phyloP scores from a whole-genome alignment of 1,140 invertebrate species.

The Solen grandis region DNA sequence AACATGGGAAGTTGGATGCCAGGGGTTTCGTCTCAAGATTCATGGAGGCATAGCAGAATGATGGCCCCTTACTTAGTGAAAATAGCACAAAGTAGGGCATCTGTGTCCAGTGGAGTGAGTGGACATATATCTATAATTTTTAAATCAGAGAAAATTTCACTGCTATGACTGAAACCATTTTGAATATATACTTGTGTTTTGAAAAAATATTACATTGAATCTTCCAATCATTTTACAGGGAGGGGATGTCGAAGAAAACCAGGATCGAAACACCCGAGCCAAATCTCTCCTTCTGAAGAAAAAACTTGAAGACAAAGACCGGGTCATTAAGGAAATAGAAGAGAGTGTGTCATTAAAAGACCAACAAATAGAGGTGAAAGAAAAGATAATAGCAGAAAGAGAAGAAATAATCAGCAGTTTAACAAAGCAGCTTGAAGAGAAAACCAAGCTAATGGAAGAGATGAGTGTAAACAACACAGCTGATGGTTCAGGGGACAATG shows the following conservation, averaged over 20 bases:
- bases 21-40: too few species aligned
- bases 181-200: too few species aligned
- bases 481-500: conserved; percentile 41
- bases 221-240: too few species aligned
- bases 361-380: conserved; percentile 73
- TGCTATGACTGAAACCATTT: too few species aligned
- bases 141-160: too few species aligned
- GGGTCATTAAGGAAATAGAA: conserved; percentile 71
- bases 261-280: conserved; percentile 66
- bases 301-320: conserved; percentile 77
- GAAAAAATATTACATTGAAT: too few species aligned
- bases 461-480: conserved; percentile 54
- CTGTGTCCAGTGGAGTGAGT: too few species aligned
- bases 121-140: too few species aligned
- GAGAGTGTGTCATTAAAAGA: conserved; percentile 68
- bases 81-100: too few species aligned
- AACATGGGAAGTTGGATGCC: too few species aligned
- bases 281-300: conserved; percentile 73
- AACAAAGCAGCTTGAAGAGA: conserved; percentile 75
- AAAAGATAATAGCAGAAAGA: conserved; percentile 73
- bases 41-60: too few species aligned
- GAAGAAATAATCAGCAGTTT: conserved; percentile 70
- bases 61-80: too few species aligned
- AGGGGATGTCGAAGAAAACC: conserved; percentile 39
- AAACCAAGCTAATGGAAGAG: conserved; percentile 71